Percentiles rank a stretch among this genome's conserved stretches.
phyloP scores from a whole-genome alignment of 2,113 vertebrate genomes.

The Platanista minor region DNA sequence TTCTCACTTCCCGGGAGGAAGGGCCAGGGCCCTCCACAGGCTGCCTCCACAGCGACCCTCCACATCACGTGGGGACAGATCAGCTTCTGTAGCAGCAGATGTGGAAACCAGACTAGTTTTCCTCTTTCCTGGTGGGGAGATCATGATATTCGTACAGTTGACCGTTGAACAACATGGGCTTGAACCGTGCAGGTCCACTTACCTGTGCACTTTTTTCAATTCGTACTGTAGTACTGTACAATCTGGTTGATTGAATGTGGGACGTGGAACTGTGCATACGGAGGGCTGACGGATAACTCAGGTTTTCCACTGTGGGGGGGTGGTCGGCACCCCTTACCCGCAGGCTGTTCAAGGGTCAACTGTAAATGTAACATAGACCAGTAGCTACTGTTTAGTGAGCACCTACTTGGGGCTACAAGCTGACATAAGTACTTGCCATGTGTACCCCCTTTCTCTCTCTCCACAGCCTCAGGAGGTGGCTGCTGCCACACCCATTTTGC shows the following conservation, averaged over 20 bases:
- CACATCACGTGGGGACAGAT: fast-evolving
- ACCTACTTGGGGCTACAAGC: not conserved
- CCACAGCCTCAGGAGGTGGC: not conserved
- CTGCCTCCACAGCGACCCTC: not conserved
- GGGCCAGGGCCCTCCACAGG: not conserved
- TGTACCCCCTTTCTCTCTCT: not conserved
- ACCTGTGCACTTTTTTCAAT: not conserved
- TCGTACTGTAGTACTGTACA: not conserved
- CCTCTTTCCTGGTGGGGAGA: not conserved
- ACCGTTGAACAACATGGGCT: not conserved
- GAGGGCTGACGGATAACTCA: not conserved
- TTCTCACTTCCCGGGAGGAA: not conserved
- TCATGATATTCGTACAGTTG: fast-evolving
- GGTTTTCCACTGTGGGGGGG: too few species aligned
- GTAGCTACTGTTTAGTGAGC: not conserved
- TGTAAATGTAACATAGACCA: fast-evolving
- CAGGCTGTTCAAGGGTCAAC: not conserved
- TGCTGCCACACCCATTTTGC: too few species aligned
- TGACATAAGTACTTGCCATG: fast-evolving
- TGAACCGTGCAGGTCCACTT: not conserved
- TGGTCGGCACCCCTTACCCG: not conserved
- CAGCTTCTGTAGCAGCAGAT: fast-evolving
- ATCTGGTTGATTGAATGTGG: not conserved
- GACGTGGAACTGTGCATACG: not conserved
- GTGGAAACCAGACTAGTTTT: not conserved